Evolutionary conservation across 2,888 invertebrate genomes (phyloP), one percentile per base, ranked within the genome.

Genomic region (Erebia epiphron): DNA sequence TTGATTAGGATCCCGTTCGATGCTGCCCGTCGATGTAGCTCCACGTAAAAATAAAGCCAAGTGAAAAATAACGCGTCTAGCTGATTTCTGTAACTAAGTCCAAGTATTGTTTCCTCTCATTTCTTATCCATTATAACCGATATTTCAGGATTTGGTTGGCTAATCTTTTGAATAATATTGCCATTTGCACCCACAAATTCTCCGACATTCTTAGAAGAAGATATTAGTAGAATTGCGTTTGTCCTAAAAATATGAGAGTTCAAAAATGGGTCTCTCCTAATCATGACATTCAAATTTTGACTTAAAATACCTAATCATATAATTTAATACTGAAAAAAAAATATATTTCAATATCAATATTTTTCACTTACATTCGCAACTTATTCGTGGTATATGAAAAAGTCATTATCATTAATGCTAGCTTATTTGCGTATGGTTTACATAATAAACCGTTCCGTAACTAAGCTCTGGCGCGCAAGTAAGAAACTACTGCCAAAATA

Each of bases 1-100:
- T 92, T 93, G 93, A 93, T 93, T 93, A 93, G 93, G 91, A 92
- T 91, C 91, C 91, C 87, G 91, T 87, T 89, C 90, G 90, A 91
- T 87, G 89, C 86, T 84, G 86, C 81, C 86, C 87, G 84, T 83
- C 87, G 87, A 86, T 88, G 90, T 88, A 86, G 88, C 86, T 80
- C 80, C 82, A 86, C 84, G 88, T 83, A 89, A 92, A 92, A 92
- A 90, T 91, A 92, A 90, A 89, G 86, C 84, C 83, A 81, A 86
- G 86, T 88, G 86, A 91, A 92, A 92, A 92, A 91, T 89, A 89
- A 86, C 84, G 83, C 83, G 82, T 83, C 83, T 83, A 80, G 80
- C 78, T 78, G 78, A 77, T 84, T 83, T 82, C 80, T 85, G 83
- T 82, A 68, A 60, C 70, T 60, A 73, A 69, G 14, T 54, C 43